phyloP scores from a whole-genome alignment of 2,888 invertebrate species.

The Lasioglossum oenotherae region DNA sequence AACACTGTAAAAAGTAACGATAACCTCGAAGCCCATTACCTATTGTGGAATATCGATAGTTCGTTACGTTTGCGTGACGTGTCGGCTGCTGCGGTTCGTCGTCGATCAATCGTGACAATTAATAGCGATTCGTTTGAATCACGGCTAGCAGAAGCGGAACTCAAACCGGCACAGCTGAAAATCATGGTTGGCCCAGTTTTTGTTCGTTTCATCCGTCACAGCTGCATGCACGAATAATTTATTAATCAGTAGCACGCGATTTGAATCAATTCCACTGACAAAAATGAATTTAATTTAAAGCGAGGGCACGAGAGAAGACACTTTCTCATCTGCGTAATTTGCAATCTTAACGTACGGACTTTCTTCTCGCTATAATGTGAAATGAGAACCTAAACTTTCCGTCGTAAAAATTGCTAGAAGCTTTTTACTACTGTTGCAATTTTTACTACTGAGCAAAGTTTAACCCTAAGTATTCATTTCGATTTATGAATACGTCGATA shows the following conservation, averaged over 20 bases:
- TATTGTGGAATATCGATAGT: slow-evolving; percentile 55
- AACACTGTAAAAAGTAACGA: slow-evolving; percentile 27
- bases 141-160: neutral
- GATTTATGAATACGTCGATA: slow-evolving; percentile 5
- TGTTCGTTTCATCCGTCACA: slow-evolving; percentile 64
- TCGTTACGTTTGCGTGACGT: slow-evolving; percentile 52
- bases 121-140: slow-evolving; percentile 66
- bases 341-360: neutral
- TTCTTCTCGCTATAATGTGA: neutral
- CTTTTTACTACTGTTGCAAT: slow-evolving; percentile 27
- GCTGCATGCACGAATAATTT: slow-evolving; percentile 47
- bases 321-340: slow-evolving; percentile 24
- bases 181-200: slow-evolving; percentile 63
- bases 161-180: slow-evolving; percentile 59
- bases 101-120: slow-evolving; percentile 68
- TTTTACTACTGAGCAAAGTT: neutral
- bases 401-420: slow-evolving; percentile 12
- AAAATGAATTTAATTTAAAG: neutral
- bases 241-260: slow-evolving; percentile 50
- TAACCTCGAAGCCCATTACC: slow-evolving; percentile 44
- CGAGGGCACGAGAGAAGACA: neutral
- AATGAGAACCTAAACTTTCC: slow-evolving; percentile 36
- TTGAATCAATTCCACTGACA: neutral
- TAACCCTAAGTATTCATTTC: neutral
- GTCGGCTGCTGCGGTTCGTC: slow-evolving; percentile 53